These are phyloP conservation scores for Ia io DNA, from an alignment of 2,113 vertebrate genomes.

Conservation along the genomic window DNA sequence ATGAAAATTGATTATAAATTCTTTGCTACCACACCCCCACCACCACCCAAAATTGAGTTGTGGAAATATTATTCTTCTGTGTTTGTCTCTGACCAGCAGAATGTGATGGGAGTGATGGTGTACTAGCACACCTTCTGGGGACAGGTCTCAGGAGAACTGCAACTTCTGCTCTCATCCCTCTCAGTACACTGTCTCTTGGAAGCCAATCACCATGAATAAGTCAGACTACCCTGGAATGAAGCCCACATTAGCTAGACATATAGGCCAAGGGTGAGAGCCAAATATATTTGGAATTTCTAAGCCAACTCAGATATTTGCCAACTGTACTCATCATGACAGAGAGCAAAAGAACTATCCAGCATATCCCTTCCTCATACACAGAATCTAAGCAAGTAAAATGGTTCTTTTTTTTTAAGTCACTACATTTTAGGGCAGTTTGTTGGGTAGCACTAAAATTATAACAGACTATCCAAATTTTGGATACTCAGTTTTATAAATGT, in stretches of 20 bases:
- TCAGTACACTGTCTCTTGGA: background rate
- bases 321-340: background rate
- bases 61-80: background rate
- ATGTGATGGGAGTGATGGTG: background rate
- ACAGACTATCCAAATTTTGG: background rate
- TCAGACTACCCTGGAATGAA: background rate
- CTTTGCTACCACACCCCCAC: background rate
- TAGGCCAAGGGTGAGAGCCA: background rate
- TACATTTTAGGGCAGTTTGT: background rate
- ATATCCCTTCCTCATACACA: background rate
- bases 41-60: background rate
- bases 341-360: background rate
- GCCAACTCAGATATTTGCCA: background rate
- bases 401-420: background rate
- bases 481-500: background rate
- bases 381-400: background rate
- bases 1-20: background rate
- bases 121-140: background rate
- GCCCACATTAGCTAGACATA: background rate
- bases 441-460: background rate
- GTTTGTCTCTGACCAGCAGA: background rate
- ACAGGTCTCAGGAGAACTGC: background rate
- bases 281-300: background rate
- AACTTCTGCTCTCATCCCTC: background rate
- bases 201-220: background rate